Evolutionary conservation across 2,113 vertebrate genomes (phyloP), one percentile per base, ranked within the genome.

Genomic region (Octodon degus): DNA sequence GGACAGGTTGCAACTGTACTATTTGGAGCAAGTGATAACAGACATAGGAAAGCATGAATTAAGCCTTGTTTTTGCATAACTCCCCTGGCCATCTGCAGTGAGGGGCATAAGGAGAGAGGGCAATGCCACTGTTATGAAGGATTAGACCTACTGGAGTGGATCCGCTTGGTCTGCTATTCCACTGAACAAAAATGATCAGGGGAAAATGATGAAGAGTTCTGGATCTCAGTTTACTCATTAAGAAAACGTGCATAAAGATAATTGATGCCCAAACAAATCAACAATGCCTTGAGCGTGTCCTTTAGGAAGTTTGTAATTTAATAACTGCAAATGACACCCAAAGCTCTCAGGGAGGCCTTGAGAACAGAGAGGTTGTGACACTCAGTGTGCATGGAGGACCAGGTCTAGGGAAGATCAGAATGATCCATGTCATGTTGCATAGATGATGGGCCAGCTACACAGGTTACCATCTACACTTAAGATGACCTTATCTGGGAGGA

Each of bases 21-120:
- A 27, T 86, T 86, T 81, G 92, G 74, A 95, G 84, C 89, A 89
- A 88, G 89, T 60, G 63, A 67, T 10, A 70, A 9, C 74, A 86
- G 86, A 65, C 17, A 8, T 30, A 30, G 58, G 7, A 27, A 65
- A 62, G 72, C 53, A 9, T 2, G 40, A 65, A 62, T 77, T 16
- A 72, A 91, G 53, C 13, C n/a, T 82, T 63, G 34, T 77, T 84
- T 62, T 55, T n/a, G 34, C 50, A 32, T 4, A 37, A 30, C 34
- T 22, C 5, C 37, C 13, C 10, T 16, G 67, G 63, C 74, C 40
- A 7, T 81, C 94, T 68, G 40, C 25, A 65, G 58, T 30, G 94
- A 92, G 53, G 87, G 89, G 37, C 4, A 4, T 10, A 6, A 10
- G 79, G 68, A 63, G n/a, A 50, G 22, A 37, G 13, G 60, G 37